Evolutionary conservation across 2,113 vertebrate genomes (phyloP).

Genomic region (Sciurus niger): DNA sequence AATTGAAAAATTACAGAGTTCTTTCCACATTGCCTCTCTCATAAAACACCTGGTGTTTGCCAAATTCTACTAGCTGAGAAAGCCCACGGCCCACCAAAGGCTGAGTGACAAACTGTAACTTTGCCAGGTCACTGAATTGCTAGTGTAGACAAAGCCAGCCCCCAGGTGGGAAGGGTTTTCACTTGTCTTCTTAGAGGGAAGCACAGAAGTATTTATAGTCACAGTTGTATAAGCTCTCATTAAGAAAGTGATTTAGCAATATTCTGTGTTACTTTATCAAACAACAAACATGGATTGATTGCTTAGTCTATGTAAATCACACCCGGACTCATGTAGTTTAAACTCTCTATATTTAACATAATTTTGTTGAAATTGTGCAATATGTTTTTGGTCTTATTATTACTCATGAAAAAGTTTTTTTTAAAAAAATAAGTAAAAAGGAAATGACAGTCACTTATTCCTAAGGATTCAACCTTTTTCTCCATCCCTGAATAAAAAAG

Average conservation of each 20-base stretch:
- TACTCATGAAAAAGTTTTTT: conserved; percentile 2
- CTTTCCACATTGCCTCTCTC: conserved; percentile 62
- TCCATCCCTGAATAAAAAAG: neutral
- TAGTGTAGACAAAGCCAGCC: conserved; percentile 36
- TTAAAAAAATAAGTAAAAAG: conserved; percentile 50
- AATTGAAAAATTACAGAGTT: conserved; percentile 67
- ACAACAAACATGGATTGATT: conserved; percentile 58
- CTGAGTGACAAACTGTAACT: conserved; percentile 55
- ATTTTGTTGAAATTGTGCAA: conserved; percentile 51
- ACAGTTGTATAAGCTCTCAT: neutral
- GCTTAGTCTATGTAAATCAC: conserved; percentile 28
- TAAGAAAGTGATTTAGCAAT: conserved; percentile 56
- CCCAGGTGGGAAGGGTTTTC: conserved; percentile 33
- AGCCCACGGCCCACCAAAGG: neutral
- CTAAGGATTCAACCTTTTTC: neutral
- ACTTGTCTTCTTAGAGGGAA: conserved; percentile 50
- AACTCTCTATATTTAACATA: conserved; percentile 51
- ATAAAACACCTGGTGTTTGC: conserved; percentile 54
- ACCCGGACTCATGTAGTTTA: neutral
- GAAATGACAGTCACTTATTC: neutral
- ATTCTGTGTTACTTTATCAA: conserved; percentile 45
- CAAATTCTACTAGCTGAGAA: conserved; percentile 70
- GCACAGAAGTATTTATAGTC: conserved; percentile 31
- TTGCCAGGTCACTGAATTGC: conserved; percentile 21
- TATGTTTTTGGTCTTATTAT: conserved; percentile 63